Percentiles rank a stretch among this genome's conserved stretches.
Conservation (phyloP, 2,113 vertebrate genomes). For the Entelurus aequoreus region DNA sequence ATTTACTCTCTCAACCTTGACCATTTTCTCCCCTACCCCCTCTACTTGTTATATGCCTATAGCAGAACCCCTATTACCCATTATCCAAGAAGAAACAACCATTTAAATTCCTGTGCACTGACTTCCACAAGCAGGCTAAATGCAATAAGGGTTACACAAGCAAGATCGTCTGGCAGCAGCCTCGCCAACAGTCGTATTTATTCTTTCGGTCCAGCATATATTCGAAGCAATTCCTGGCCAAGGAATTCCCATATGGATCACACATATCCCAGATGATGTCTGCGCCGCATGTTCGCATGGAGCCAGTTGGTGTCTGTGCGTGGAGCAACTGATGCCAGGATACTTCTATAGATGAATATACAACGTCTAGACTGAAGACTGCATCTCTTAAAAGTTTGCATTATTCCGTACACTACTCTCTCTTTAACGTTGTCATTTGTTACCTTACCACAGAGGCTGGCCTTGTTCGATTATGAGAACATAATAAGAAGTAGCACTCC, state of each 20-base stretch:
- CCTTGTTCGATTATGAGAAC: slow-evolving; percentile 11
- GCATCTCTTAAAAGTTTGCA: slow-evolving; percentile 27
- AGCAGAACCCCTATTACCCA: slow-evolving; percentile 48
- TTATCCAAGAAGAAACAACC: slow-evolving; percentile 63
- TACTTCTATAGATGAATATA: slow-evolving; percentile 12
- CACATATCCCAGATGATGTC: neutral
- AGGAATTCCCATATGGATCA: slow-evolving; percentile 26
- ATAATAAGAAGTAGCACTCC: slow-evolving; percentile 16
- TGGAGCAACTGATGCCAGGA: neutral
- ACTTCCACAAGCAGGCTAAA: slow-evolving; percentile 59
- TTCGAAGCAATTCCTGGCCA: slow-evolving; percentile 27
- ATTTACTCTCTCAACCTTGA: slow-evolving; percentile 69
- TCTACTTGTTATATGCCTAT: slow-evolving; percentile 23
- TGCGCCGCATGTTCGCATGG: slow-evolving; percentile 9
- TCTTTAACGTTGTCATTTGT: slow-evolving; percentile 14
- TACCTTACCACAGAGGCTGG: slow-evolving; percentile 13
- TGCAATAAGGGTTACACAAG: slow-evolving; percentile 9
- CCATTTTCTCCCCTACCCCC: slow-evolving; percentile 43
- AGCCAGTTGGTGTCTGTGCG: neutral
- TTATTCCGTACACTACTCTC: slow-evolving; percentile 44
- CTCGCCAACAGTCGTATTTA: neutral
- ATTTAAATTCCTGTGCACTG: slow-evolving; percentile 64
- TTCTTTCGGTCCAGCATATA: slow-evolving; percentile 9
- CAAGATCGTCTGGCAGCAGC: neutral
- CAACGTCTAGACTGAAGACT: slow-evolving; percentile 10